A percentile compares a stretch with the other conserved stretches of the same genome.
phyloP scores from a whole-genome alignment of 2,113 vertebrate species.

The Oncorhynchus clarkii region DNA sequence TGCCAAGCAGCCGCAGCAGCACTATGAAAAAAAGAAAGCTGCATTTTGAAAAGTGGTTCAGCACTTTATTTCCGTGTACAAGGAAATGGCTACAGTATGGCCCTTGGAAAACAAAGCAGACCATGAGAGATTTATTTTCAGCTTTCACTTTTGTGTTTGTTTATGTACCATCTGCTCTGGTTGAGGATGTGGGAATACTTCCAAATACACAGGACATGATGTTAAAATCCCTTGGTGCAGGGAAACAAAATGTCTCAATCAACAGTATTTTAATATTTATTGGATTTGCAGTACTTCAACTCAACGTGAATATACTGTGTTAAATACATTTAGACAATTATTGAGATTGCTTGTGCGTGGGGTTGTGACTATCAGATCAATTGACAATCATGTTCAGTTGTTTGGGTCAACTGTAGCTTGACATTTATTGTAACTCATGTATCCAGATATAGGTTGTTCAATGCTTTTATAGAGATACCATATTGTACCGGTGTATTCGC shows the following conservation, averaged over 20 bases:
- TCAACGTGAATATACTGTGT: neutral
- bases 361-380: neutral
- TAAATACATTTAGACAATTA: neutral
- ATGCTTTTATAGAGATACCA: neutral
- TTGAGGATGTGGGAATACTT: neutral
- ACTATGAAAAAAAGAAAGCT: constrained; percentile 18
- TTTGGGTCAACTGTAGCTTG: neutral
- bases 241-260: neutral
- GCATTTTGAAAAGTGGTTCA: constrained; percentile 38
- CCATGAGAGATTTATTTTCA: neutral
- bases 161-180: neutral
- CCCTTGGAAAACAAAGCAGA: constrained; percentile 27
- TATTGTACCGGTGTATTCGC: neutral
- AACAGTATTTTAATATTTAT: neutral
- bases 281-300: neutral
- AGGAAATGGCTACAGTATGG: constrained; percentile 7
- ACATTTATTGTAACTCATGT: neutral
- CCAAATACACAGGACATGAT: no score
- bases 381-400: neutral
- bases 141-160: constrained; percentile 17
- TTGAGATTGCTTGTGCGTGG: neutral
- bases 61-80: constrained; percentile 1
- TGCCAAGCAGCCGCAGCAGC: constrained; percentile 9
- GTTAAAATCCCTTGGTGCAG: no score
- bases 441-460: neutral